Percentiles rank a stretch among this genome's conserved stretches.
phyloP scores from a whole-genome alignment of 2,888 invertebrate genomes.

The Cosmia trapezina region DNA sequence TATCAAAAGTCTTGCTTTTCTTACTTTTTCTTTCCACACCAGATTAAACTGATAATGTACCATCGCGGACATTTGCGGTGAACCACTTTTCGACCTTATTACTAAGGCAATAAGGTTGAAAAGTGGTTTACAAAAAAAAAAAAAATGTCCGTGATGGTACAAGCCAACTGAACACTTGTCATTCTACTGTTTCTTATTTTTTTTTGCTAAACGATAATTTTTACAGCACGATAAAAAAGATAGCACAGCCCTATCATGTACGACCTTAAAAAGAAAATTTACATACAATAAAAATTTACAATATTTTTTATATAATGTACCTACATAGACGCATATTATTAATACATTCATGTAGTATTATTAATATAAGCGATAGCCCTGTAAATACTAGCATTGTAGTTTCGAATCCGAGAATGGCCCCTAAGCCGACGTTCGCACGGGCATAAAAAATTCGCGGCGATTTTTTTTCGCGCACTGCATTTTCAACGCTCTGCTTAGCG shows the following conservation, averaged over 20 bases:
- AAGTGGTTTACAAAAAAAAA: too few relatives aligned
- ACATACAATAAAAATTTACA: constrained; percentile 62
- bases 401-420: background rate
- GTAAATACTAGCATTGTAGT: background rate
- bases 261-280: constrained; percentile 22
- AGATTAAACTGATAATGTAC: background rate
- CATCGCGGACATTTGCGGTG: too few relatives aligned
- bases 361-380: constrained; percentile 7
- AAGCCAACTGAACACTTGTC: background rate
- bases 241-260: background rate
- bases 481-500: too few relatives aligned
- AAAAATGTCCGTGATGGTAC: too few relatives aligned
- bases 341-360: constrained; percentile 8
- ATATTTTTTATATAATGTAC: constrained; percentile 30
- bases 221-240: background rate
- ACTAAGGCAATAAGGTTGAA: too few relatives aligned
- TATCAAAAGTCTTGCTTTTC: background rate
- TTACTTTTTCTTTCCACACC: background rate
- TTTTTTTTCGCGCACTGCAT: too few relatives aligned
- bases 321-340: constrained; percentile 18
- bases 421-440: background rate
- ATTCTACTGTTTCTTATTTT: too few relatives aligned
- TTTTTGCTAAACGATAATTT: background rate
- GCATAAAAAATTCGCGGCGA: too few relatives aligned
- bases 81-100: too few relatives aligned